Evolutionary conservation across 2,888 invertebrate species (phyloP).

Genomic region (Drosophila seclusa): DNA sequence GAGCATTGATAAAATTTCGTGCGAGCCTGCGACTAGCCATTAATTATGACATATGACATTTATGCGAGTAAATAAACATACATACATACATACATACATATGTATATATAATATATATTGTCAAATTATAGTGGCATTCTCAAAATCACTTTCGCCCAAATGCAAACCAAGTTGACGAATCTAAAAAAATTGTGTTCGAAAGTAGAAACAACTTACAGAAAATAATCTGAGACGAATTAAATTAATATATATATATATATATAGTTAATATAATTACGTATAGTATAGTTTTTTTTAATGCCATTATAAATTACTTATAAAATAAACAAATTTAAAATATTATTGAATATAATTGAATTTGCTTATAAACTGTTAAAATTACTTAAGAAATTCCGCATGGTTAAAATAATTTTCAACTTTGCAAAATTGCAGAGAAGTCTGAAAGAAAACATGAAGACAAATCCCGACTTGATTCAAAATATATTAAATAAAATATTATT

Average conservation of each 20-base stretch:
- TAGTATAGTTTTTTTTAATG: background rate
- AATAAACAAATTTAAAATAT: background rate
- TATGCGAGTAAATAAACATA: constrained; percentile 42
- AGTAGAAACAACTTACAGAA: background rate
- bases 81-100: background rate
- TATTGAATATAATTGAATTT: background rate
- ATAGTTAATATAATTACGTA: background rate
- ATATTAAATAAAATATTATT: background rate
- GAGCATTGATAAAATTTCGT: constrained; percentile 65
- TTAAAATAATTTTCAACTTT: no score
- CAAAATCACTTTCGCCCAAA: constrained; percentile 7
- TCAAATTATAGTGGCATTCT: constrained; percentile 14
- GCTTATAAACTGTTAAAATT: no score
- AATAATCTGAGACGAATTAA: background rate
- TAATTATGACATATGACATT: constrained; percentile 71
- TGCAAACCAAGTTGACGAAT: background rate
- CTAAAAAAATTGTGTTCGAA: background rate
- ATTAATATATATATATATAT: background rate
- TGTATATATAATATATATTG: constrained; percentile 7
- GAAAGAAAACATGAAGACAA: background rate
- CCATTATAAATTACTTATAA: background rate
- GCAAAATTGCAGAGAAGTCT: background rate
- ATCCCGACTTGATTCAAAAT: background rate
- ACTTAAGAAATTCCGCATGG: no score
- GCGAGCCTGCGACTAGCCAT: constrained; percentile 55